Evolutionary conservation across 2,888 invertebrate species (phyloP), one percentile per base, ranked within the genome.

Genomic region (Suillia variegata): DNA sequence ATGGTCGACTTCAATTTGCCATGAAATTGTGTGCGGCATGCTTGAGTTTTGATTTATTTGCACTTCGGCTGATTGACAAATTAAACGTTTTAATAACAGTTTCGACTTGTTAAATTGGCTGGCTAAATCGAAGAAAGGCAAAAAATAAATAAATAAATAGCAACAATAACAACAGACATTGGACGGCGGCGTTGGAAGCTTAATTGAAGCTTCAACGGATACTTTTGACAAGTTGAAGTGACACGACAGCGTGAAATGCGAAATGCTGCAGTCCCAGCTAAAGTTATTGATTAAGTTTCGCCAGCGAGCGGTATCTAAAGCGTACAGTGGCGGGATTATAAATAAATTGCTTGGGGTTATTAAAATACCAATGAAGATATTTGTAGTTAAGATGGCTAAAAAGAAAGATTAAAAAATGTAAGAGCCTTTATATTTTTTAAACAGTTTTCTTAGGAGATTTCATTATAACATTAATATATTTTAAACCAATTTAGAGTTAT

Each of bases 121-220:
- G n/a, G 38, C 38, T 13, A 38, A 45, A 45, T 45, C 17, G 20
- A 45, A 18, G 18, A 45, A 18, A 10, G 17, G 18, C 6, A 45
- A 45, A 18, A 20, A 38, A 38, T 4, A 38, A 8, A 38, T n/a
- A 38, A 4, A n/a, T n/a, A 38, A 8, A 38, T n/a, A 38, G 13
- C 3, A 8, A 38, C 38, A 38, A 38, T 38, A n/a, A n/a, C 38
- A 38, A n/a, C 38, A 13, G 10, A 13, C 4, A n/a, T n/a, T n/a
- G n/a, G n/a, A n/a, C 38, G 6, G 38, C 45, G 17, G 20, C 13
- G 45, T 8, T 64, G 64, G 66, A 58, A 65, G 70, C 69, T 17
- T 72, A 72, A 72, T 72, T 75, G 76, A 72, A 75, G 65, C 75
- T 73, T 72, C 74, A 74, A 74, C 75, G 69, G 64, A 67, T 63